These are phyloP conservation scores for Crypturellus tataupa DNA, from an alignment of 2,797 vertebrate genomes.

Conservation along the genomic window DNA sequence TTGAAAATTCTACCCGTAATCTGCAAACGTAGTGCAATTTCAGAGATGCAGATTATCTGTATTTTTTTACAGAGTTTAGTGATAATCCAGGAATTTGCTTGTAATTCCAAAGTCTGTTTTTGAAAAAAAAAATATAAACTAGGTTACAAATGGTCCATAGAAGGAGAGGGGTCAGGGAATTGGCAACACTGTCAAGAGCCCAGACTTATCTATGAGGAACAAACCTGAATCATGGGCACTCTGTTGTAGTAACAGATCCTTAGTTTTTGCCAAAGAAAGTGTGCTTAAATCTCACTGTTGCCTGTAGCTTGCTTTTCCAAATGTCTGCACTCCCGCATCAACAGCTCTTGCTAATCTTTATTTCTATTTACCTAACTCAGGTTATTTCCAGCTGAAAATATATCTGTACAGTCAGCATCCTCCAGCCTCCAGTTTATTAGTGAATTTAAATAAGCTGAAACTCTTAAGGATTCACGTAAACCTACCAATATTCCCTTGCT, in stretches of 20 bases:
- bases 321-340: not conserved
- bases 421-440: not conserved
- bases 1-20: not conserved
- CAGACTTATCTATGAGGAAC: not conserved
- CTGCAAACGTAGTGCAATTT: not conserved
- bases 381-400: not conserved
- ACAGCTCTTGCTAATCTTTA: not conserved
- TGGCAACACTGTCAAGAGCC: not conserved
- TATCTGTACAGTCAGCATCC: not conserved
- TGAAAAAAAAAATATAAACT: not conserved
- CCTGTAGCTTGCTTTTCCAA: constrained; percentile 24
- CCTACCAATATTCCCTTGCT: not conserved
- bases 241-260: not conserved
- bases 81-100: not conserved
- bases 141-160: not conserved
- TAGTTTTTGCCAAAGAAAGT: not conserved
- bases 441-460: constrained; percentile 15
- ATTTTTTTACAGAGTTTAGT: not conserved
- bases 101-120: not conserved
- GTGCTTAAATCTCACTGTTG: not conserved
- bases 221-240: not conserved
- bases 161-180: not conserved
- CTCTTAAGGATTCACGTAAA: constrained; percentile 42
- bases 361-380: not conserved
- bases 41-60: not conserved